Percentiles rank a stretch among this genome's conserved stretches.
Conservation (phyloP, 1,140 invertebrate genomes). For the Cylas formicarius region DNA sequence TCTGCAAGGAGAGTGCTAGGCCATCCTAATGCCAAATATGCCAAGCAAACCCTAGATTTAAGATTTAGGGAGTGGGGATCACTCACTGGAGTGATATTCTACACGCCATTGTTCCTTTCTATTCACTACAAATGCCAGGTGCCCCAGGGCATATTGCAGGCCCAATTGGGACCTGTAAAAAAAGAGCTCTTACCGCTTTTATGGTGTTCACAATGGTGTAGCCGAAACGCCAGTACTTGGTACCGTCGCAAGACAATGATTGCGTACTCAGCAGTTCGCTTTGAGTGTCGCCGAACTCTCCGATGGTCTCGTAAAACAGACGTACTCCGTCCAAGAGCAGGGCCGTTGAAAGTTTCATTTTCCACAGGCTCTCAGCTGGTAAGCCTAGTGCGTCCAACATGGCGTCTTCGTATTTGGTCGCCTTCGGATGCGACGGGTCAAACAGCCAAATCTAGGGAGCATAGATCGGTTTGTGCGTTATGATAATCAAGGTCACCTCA, state of each 20-base stretch:
- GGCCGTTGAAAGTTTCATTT: conserved; percentile 48
- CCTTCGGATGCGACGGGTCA: conserved; percentile 35
- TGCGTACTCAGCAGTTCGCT: conserved; percentile 39
- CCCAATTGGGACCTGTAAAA: too few relatives aligned
- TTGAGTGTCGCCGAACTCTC: conserved; percentile 46
- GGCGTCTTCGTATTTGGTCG: conserved; percentile 21
- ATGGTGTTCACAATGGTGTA: conserved; percentile 80
- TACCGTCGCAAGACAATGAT: conserved; percentile 58
- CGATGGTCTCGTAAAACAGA: conserved; percentile 64
- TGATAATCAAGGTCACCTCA: too few relatives aligned
- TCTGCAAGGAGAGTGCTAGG: too few relatives aligned
- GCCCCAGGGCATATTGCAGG: too few relatives aligned
- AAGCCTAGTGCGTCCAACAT: conserved; percentile 6
- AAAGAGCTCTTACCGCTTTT: conserved; percentile 61
- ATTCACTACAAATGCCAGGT: too few relatives aligned
- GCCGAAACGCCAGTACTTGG: conserved; percentile 72
- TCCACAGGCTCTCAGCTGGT: conserved; percentile 11
- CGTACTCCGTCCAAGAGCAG: conserved; percentile 71
- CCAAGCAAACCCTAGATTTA: too few relatives aligned
- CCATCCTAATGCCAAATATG: too few relatives aligned
- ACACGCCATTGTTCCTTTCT: too few relatives aligned
- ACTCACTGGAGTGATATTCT: too few relatives aligned
- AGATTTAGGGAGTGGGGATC: too few relatives aligned
- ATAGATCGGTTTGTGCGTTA: too few relatives aligned
- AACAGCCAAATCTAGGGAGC: conserved; percentile 27